Percentiles rank a stretch among this genome's conserved stretches.
phyloP scores from a whole-genome alignment of 2,113 vertebrate genomes.

The Harpagus bidentatus region DNA sequence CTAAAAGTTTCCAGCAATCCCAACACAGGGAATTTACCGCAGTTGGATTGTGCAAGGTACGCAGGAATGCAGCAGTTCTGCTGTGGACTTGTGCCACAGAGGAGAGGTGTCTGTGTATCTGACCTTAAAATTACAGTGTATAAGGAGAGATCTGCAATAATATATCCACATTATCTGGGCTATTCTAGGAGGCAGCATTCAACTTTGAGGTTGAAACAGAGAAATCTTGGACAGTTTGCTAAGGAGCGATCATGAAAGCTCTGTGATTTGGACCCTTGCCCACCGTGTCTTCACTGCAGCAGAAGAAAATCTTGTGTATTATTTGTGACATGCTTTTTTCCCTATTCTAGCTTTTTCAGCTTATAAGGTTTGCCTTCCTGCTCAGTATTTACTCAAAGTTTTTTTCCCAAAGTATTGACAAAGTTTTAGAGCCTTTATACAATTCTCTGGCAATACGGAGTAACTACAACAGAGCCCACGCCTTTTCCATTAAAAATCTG shows the following conservation, averaged over 20 bases:
- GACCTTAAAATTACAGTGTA: not conserved
- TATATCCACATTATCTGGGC: not conserved
- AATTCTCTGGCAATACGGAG: not conserved
- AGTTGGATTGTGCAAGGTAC: not conserved
- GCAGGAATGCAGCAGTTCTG: not conserved
- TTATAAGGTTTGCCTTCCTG: not conserved
- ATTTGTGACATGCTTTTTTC: not conserved
- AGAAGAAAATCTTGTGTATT: not conserved
- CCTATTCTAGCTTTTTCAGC: not conserved
- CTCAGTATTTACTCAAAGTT: not conserved
- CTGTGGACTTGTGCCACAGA: not conserved
- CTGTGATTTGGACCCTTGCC: not conserved
- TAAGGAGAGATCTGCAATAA: not conserved
- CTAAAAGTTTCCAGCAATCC: not conserved
- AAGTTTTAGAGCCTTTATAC: not conserved
- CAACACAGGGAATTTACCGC: not conserved
- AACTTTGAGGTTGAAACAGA: not conserved
- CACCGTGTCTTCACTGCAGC: accelerated
- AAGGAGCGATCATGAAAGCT: not conserved
- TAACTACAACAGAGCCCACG: not conserved
- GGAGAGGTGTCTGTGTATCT: not conserved
- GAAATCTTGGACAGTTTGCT: not conserved
- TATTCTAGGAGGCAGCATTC: not conserved
- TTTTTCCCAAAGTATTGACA: not conserved
- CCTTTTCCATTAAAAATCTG: not conserved